Base-by-base conservation (phyloP, 2,113 vertebrate species). In the Albula glossodonta region DNA sequence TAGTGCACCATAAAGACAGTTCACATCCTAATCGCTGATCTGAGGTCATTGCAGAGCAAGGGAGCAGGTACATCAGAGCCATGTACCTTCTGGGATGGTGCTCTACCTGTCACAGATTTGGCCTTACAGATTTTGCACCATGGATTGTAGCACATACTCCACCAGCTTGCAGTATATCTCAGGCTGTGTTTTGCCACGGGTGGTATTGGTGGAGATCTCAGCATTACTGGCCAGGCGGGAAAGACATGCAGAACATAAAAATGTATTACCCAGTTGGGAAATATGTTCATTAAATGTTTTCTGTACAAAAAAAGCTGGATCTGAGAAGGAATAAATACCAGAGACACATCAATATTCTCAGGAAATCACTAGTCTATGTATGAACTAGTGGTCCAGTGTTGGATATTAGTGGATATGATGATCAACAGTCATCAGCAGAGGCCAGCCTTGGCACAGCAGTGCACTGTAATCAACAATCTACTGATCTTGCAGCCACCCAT, bases 151-250 rank as follows among this genome's bases (percentile, higher is more conserved):
- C 15, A 99, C 98, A 0, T 99, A 98, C 49, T 99, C 98, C 66
- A 99, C 98, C 15, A 99, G 95, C 57, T 99, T 99, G 89, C 98
- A 99, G 94, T 96, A 99, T 93, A 97, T 97, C 89, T 99, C 98
- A 0, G 97, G 96, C 48, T 95, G 93, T 4, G 94, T 94, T 60
- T 98, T 97, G 0, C 98, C 98, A 0, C 98, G 99, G 0, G 98
- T 99, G 0, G 98, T 98, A 0, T 99, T 99, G 89, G 97, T 94
- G 83, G 92, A 94, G 91, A 99, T 97, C 85, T 95, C 91, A 1
- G 98, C 96, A 1, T 98, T 97, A 91, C 95, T 97, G 92, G 97
- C 98, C 88, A 99, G 92, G 89, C 99, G 98, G 98, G 89, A 99
- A 99, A 41, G 31, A 41, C 31, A 1, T 41, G 31, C 31, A 41